These are phyloP conservation scores for Elaphurus davidianus DNA, from an alignment of 2,113 vertebrate genomes.

Conservation along the genomic window DNA sequence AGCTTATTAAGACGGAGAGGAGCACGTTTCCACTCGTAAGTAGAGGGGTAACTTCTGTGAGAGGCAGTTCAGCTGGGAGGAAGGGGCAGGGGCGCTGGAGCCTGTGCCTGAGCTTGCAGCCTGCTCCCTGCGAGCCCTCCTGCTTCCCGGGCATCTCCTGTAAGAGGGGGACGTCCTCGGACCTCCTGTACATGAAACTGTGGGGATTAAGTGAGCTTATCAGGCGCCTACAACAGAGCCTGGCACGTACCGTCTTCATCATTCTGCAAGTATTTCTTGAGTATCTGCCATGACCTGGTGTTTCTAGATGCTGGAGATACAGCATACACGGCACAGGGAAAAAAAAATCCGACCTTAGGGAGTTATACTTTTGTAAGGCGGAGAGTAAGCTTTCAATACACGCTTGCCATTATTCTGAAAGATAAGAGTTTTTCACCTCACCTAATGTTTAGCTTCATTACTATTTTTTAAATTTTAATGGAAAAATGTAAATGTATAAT, in stretches of 20 bases:
- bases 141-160: not conserved
- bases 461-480: not conserved
- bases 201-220: not conserved
- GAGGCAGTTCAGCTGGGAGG: not conserved
- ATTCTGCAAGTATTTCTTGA: not conserved
- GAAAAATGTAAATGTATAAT: not conserved
- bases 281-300: not conserved
- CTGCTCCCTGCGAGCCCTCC: not conserved
- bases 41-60: not conserved
- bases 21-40: conserved; percentile 75
- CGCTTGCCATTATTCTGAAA: not conserved
- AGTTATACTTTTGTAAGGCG: not conserved
- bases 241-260: not conserved
- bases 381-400: not conserved
- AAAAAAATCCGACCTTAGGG: not conserved
- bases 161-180: not conserved
- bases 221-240: not conserved
- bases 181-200: too few relatives aligned
- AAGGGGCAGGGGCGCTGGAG: not conserved
- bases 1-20: conserved; percentile 82
- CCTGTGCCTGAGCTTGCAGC: not conserved
- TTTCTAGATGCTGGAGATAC: not conserved
- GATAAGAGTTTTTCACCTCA: not conserved
- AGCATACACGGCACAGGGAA: not conserved
- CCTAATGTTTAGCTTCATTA: not conserved